Conservation (phyloP, 1,140 invertebrate genomes). For the Aradophagus sp. region DNA sequence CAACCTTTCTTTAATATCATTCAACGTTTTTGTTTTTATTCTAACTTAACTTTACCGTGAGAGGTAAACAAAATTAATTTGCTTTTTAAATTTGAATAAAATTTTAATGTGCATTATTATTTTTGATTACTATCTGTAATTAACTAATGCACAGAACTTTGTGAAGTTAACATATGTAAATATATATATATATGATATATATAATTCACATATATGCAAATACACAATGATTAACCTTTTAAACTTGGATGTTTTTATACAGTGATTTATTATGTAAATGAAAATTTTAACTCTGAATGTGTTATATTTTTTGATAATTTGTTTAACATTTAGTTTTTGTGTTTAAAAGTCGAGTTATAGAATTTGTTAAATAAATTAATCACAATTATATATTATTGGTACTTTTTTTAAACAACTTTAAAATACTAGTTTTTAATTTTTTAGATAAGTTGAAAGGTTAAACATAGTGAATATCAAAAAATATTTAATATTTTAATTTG, state of each 20-base stretch:
- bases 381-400: too few species aligned
- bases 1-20: slow-evolving; percentile 13
- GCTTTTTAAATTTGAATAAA: background rate
- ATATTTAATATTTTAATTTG: slow-evolving; percentile 7
- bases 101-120: slow-evolving; percentile 3
- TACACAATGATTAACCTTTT: slow-evolving; percentile 26
- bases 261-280: slow-evolving; percentile 28
- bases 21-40: slow-evolving; percentile 3
- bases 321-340: too few species aligned
- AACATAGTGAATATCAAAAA: slow-evolving; percentile 3
- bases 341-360: too few species aligned
- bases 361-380: too few species aligned
- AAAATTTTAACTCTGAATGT: slow-evolving; percentile 31
- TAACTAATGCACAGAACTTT: background rate
- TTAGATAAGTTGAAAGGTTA: too few species aligned
- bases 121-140: slow-evolving; percentile 35
- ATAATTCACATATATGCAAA: slow-evolving; percentile 41
- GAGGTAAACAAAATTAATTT: too few species aligned
- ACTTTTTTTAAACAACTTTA: too few species aligned
- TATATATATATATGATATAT: slow-evolving; percentile 48
- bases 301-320: too few species aligned
- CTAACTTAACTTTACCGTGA: too few species aligned
- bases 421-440: too few species aligned
- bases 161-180: slow-evolving; percentile 50
- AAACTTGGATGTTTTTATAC: slow-evolving; percentile 30